A percentile compares a stretch with the other conserved stretches of the same genome.
Conservation (phyloP, 1,140 invertebrate species). For the Drosophila ohnishii region DNA sequence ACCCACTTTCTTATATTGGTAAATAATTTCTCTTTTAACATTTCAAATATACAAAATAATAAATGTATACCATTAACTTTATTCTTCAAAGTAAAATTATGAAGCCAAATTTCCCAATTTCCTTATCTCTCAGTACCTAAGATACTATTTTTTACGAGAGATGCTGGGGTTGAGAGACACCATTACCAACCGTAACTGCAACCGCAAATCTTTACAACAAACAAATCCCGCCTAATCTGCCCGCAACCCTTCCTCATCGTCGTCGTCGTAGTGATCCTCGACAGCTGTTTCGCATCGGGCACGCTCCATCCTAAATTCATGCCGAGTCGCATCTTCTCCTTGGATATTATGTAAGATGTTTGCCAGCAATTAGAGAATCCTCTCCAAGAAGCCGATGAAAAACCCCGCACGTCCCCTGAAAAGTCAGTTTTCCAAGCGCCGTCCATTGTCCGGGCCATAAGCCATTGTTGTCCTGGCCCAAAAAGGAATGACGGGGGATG, state of each 20-base stretch:
- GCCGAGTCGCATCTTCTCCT: slow-evolving; percentile 46
- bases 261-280: slow-evolving; percentile 8
- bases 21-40: too few relatives aligned
- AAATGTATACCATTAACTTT: background rate
- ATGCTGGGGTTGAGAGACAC: slow-evolving; percentile 10
- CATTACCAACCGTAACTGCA: slow-evolving; percentile 13
- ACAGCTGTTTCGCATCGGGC: slow-evolving; percentile 72
- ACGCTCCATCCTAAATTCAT: slow-evolving; percentile 67
- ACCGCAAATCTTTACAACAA: slow-evolving; percentile 71
- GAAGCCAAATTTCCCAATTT: background rate
- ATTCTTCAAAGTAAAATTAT: background rate
- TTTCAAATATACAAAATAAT: too few relatives aligned
- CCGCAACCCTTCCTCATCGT: slow-evolving; percentile 62
- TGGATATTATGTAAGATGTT: slow-evolving; percentile 68
- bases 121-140: background rate
- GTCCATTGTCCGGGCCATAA: slow-evolving; percentile 46
- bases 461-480: slow-evolving; percentile 57
- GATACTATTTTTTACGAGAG: slow-evolving; percentile 21
- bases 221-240: slow-evolving; percentile 56
- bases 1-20: too few relatives aligned
- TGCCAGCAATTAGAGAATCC: slow-evolving; percentile 65
- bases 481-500: slow-evolving; percentile 26
- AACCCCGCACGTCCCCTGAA: slow-evolving; percentile 59
- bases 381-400: slow-evolving; percentile 36
- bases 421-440: slow-evolving; percentile 73